Evolutionary conservation across 1,140 invertebrate species (phyloP), one percentile per base, ranked within the genome.

Genomic region (Drosophila persimilis): DNA sequence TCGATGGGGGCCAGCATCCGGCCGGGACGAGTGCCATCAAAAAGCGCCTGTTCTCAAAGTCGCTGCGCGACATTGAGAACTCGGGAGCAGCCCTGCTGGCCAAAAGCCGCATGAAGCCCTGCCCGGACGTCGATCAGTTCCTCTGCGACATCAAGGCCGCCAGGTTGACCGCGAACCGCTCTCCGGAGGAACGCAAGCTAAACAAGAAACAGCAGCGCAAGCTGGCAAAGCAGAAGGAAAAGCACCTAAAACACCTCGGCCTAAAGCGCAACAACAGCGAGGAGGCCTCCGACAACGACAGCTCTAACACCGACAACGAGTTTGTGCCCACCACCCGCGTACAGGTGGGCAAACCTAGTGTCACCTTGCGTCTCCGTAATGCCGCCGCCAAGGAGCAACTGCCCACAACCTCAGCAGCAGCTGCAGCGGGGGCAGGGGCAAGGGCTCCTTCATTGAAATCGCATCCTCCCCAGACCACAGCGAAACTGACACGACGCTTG

Each of bases 171-270:
- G 65, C 73, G 0, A 90, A 91, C 65, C 75, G 83, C 0, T 91
- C 90, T 44, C 89, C 90, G 6, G 91, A 91, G 55, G 90, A 91
- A 41, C 89, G 90, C 0, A 91, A 91, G 51, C 59, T 91, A 1
- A 91, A 85, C 48, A 90, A 90, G 60, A 91, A 91, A 56, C 91
- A 91, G 58, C 78, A 76, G 43, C 76, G 75, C 59, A 90, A 84
- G 62, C 69, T 90, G 77, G 92, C 92, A 55, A 93, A 92, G 47
- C 92, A 92, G 74, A 94, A 94, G 69, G 90, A 93, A 51, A 93
- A 93, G 55, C 93, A 94, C 74, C 77, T 94, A 13, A 92, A 93
- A 84, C 92, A 93, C 51, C 67, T 94, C 17, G 93, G 93, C 0
- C 79, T 94, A 24, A 61, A 73, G 29, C 71, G 89, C 15, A 91